Base-by-base conservation (phyloP, 2,888 invertebrate species). In the Notodonta ziczac region DNA sequence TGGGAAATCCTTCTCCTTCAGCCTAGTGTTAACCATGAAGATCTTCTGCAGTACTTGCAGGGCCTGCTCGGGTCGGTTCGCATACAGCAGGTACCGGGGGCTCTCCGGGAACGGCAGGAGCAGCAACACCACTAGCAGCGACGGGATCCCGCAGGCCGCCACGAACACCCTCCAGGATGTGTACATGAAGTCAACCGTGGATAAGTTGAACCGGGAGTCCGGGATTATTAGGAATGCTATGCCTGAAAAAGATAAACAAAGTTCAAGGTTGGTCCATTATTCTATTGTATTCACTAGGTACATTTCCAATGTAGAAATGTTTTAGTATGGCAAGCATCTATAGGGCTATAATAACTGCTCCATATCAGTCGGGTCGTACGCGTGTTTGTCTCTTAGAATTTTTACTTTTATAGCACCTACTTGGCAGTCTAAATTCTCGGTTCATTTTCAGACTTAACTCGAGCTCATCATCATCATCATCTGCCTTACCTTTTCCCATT, bases 111-210 rank as follows among this genome's bases (percentile, higher is more conserved):
- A 90, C 0, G 94, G 94, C n/a, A 90, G 72, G 42, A 95, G 82
- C 9, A 94, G 80, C 53, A 94, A 72, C 50, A 93, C 90, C 60
- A 95, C 94, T 58, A 94, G 72, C 35, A 95, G 81, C 56, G 94
- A 94, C 1, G 95, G 95, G 39, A 94, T 77, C 0, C 95, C 94
- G 67, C 95, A 95, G 2, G 96, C 90, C 0, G 95, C 93, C 39
- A 96, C 94, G 77, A 96, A 96, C 14, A 95, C 91, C 4, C 96
- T 84, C 96, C 96, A 96, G 0, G 96, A 95, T 2, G 91, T 94
- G 80, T 95, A 95, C 60, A 86, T 80, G 81, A 94, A 94, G 40
- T 85, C 86, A 0, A 69, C 85, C 0, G 67, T 65, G 0, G 71
- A 76, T 48, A 91, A 72, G 70, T 90, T 88, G 77, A 93, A 92